Base-by-base conservation (phyloP, 92 coral and sea anemone genomes). In the Epizoanthus stellaris region DNA sequence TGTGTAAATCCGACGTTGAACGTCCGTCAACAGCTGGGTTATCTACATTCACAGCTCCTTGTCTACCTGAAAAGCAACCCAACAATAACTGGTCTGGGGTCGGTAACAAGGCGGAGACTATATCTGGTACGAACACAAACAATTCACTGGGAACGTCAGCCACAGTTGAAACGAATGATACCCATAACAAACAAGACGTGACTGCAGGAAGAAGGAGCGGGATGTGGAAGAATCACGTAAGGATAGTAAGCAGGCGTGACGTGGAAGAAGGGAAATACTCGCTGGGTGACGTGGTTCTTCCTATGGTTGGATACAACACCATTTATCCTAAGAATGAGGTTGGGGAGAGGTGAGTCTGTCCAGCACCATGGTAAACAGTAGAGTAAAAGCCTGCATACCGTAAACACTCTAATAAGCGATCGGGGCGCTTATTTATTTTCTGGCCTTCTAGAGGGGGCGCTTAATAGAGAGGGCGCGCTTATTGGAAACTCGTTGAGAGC, bases 281-380 rank as follows among this genome's bases (percentile, higher is more conserved):
- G n/a, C 82, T 90, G 74, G 81, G 84, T 71, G 95, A 94, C 75
- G 88, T 94, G 47, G 88, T 94, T 34, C 87, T 94, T n/a, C 93
- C 98, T 23, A 83, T 94, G 57, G 91, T 95, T 3, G 98, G 95
- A 0, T 90, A 94, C 80, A 92, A 72, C 70, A 88, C 89, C 23
- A 56, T 84, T 23, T 92, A 90, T 21, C 98, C 98, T 3, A 85
- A 86, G 6, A 92, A 94, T 82, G 85, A 87, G 15, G 85, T 87
- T 38, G 93, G 92, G 19, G 69, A 88, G 47, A 88, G 81, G 95
- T 91, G 52, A 47, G 76, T 68, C 21, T 5, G 39, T 20, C 12
- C 15, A 2, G 12, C 12, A 52, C 56, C 14, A 52, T 13, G 12
- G 56, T 9, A 9, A 52, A 9, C 56, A 11, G 56, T 30, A 30